Conservation (phyloP, 2,888 invertebrate species). For the Alviniconcha strummeri region DNA sequence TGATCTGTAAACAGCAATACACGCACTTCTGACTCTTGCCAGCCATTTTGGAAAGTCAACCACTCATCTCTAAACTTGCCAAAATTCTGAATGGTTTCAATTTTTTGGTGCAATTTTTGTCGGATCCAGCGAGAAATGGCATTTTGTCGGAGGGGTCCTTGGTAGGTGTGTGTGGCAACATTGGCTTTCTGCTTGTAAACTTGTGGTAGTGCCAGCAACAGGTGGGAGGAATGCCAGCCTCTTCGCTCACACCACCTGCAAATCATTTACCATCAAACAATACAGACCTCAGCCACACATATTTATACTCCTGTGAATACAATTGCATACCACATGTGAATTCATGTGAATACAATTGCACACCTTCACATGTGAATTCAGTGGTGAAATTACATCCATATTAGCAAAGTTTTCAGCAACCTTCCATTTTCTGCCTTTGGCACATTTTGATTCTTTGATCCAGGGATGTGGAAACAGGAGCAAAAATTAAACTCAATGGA, state of each 20-base stretch:
- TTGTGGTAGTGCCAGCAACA: conserved; percentile 75
- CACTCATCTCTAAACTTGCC: conserved; percentile 69
- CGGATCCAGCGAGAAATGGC: conserved; percentile 75
- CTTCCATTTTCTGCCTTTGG: too few species aligned
- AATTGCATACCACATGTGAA: too few species aligned
- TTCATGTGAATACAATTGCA: too few species aligned
- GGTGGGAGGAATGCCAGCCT: conserved; percentile 74
- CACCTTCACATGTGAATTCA: too few species aligned
- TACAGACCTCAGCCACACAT: too few species aligned
- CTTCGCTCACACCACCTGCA: conserved; percentile 74
- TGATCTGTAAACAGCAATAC: conserved; percentile 74
- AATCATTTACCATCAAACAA: conserved; percentile 8
- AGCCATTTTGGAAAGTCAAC: conserved; percentile 59
- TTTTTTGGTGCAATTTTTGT: conserved; percentile 73
- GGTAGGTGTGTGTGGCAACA: conserved; percentile 72
- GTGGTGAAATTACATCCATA: too few species aligned
- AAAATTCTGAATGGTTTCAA: conserved; percentile 67
- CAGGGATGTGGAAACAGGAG: too few species aligned
- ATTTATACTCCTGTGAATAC: too few species aligned
- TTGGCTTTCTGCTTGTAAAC: conserved; percentile 74
- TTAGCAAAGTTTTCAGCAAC: too few species aligned
- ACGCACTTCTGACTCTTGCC: conserved; percentile 63
- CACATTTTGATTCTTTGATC: too few species aligned
- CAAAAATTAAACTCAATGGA: too few species aligned
- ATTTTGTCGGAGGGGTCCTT: conserved; percentile 66